phyloP scores from a whole-genome alignment of 1,140 invertebrate species.

The Lepidurus packardi region DNA sequence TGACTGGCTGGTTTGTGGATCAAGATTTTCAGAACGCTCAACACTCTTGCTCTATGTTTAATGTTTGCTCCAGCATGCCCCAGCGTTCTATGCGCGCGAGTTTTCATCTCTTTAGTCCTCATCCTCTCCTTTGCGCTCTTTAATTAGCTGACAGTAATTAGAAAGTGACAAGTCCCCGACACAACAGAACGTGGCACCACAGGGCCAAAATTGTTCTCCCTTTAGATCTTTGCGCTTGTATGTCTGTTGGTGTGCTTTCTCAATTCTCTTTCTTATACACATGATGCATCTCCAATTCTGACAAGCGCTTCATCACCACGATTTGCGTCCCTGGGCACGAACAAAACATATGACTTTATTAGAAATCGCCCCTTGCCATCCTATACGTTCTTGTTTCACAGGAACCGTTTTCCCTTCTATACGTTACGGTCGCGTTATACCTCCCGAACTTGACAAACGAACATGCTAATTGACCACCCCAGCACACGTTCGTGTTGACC shows the following conservation, averaged over 20 bases:
- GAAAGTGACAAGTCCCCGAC: constrained; percentile 1
- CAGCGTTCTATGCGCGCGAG: not conserved
- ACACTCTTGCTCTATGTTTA: not conserved
- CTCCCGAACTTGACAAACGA: constrained; percentile 6
- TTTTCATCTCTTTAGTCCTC: not conserved
- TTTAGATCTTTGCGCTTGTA: not conserved
- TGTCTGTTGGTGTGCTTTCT: not conserved
- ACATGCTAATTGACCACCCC: constrained; percentile 17
- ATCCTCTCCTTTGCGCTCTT: not conserved
- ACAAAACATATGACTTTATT: constrained; percentile 12
- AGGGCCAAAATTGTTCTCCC: not conserved
- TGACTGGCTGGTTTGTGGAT: not conserved
- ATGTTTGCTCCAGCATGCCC: not conserved
- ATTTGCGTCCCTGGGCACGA: constrained; percentile 13
- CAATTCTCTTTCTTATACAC: not conserved
- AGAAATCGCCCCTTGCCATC: not conserved
- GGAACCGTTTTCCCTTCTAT: not conserved
- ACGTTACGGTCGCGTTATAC: constrained; percentile 8
- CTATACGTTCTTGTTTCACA: not conserved
- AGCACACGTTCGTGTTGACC: not conserved
- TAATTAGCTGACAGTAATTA: constrained; percentile 22
- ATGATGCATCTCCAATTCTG: constrained; percentile 1
- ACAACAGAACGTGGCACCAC: constrained; percentile 9
- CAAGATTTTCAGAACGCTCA: not conserved
- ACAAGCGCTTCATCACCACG: constrained; percentile 18